phyloP scores from a whole-genome alignment of 2,888 invertebrate species.

The Fissipunctia ypsillon region DNA sequence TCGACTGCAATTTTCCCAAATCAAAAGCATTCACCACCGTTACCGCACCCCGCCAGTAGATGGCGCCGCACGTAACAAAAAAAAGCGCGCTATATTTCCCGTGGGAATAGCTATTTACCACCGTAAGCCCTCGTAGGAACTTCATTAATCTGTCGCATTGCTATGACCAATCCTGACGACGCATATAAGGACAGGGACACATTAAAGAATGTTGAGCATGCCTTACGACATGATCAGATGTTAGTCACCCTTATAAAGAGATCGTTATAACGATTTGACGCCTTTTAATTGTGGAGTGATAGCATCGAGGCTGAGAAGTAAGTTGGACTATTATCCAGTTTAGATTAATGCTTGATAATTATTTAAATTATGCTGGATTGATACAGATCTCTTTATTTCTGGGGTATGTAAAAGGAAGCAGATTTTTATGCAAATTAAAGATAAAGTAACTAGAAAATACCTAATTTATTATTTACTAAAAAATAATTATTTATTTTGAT shows the following conservation, averaged over 20 bases:
- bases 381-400: slow-evolving; percentile 19
- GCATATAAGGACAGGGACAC: slow-evolving; percentile 62
- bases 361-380: slow-evolving; percentile 32
- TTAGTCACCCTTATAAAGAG: slow-evolving; percentile 50
- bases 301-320: slow-evolving; percentile 22
- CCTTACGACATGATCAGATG: slow-evolving; percentile 66
- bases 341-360: slow-evolving; percentile 13
- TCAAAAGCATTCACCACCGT: slow-evolving; percentile 12
- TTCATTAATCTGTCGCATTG: slow-evolving; percentile 62
- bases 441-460: background rate
- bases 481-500: too few species aligned
- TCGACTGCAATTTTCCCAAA: background rate
- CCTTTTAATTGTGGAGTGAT: slow-evolving; percentile 56
- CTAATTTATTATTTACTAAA: background rate
- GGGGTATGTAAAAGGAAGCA: background rate
- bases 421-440: background rate
- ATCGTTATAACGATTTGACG: slow-evolving; percentile 58
- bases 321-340: slow-evolving; percentile 13
- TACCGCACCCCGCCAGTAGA: slow-evolving; percentile 24
- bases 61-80: slow-evolving; percentile 50
- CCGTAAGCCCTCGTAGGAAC: slow-evolving; percentile 48
- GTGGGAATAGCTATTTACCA: slow-evolving; percentile 61
- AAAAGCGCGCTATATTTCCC: slow-evolving; percentile 55
- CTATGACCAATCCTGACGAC: slow-evolving; percentile 56
- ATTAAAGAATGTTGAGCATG: slow-evolving; percentile 61